phyloP scores from a whole-genome alignment of 2,797 vertebrate genomes.

The Onychomys leucogaster region DNA sequence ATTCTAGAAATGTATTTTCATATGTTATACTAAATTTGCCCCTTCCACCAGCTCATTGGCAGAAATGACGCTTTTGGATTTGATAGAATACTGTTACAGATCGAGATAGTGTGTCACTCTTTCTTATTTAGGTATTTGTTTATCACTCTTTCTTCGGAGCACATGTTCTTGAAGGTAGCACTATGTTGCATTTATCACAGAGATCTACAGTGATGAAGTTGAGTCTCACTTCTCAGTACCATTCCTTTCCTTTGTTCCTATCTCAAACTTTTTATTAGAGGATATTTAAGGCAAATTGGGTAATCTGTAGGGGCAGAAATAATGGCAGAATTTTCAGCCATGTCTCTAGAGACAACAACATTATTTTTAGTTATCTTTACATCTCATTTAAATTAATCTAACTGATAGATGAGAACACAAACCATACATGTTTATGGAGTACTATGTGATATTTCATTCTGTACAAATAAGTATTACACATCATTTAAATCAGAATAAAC shows the following conservation, averaged over 20 bases:
- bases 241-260: not conserved
- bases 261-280: not conserved
- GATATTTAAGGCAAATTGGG: not conserved
- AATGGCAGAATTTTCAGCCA: not conserved
- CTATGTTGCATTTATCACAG: not conserved
- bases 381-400: not conserved
- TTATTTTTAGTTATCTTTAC: not conserved
- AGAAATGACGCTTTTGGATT: not conserved
- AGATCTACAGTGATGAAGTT: not conserved
- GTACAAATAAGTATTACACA: not conserved
- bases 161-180: not conserved
- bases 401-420: not conserved
- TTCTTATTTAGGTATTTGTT: not conserved
- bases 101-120: not conserved
- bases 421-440: not conserved
- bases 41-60: not conserved
- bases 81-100: not conserved
- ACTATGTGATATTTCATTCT: not conserved
- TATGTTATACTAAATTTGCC: not conserved
- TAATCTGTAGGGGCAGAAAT: not conserved
- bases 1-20: not conserved
- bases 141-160: not conserved
- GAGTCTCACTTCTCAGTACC: not conserved
- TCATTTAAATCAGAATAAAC: not conserved
- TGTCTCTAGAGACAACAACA: not conserved